Percentiles rank a stretch among this genome's conserved stretches.
Evolutionary conservation across 35 echinoderm and acorn worm species (phyloP).

Genomic region (Patiria miniata): DNA sequence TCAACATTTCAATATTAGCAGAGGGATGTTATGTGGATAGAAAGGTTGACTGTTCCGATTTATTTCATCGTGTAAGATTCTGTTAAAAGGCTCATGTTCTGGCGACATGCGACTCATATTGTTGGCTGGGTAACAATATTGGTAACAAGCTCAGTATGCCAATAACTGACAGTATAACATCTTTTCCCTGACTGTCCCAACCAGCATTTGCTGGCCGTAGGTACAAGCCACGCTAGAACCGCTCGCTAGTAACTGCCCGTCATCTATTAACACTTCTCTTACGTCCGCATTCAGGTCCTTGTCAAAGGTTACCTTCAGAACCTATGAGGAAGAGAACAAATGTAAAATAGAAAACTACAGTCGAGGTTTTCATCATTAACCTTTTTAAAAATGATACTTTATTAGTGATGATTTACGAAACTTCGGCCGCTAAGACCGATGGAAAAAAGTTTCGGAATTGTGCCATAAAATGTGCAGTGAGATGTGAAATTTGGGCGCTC

Average conservation of each 20-base stretch:
- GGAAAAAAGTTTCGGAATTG: not conserved
- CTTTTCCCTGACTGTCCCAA: constrained; percentile 52
- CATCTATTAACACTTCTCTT: constrained; percentile 60
- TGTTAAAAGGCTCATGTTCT: no score
- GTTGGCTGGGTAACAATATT: no score
- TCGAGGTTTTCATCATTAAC: not conserved
- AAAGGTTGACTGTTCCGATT: no score
- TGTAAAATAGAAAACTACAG: no score
- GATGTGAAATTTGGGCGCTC: not conserved
- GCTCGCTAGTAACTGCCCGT: constrained; percentile 41
- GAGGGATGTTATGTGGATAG: no score
- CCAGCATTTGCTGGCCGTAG: constrained; percentile 48
- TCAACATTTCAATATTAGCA: no score
- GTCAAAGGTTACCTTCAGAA: constrained; percentile 52
- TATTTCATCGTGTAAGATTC: no score
- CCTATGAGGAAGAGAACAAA: constrained; percentile 11
- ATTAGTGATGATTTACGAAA: not conserved
- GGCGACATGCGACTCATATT: no score
- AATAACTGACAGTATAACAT: constrained; percentile 28
- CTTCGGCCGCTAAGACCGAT: not conserved
- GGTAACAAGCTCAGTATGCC: constrained; percentile 20
- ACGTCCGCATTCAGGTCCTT: constrained; percentile 41
- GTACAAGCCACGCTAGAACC: constrained; percentile 63
- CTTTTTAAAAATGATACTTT: not conserved
- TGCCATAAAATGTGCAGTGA: not conserved